A percentile compares a stretch with the other conserved stretches of the same genome.
phyloP scores from a whole-genome alignment of 1,140 invertebrate species.

The Chionoecetes opilio region DNA sequence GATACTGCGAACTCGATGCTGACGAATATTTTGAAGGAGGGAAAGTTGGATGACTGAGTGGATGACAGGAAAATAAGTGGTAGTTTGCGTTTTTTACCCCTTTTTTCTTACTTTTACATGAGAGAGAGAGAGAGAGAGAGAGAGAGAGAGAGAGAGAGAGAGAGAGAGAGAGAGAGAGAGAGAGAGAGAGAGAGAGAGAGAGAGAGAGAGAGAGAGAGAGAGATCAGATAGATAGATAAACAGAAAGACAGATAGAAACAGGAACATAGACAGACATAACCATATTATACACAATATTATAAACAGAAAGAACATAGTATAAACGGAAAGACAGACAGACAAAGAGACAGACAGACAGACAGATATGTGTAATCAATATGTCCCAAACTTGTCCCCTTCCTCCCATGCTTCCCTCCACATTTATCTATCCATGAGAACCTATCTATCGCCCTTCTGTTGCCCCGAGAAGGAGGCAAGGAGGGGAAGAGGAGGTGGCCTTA shows the following conservation, averaged over 20 bases:
- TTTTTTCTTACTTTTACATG: too few relatives aligned
- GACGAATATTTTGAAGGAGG: neutral
- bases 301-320: neutral
- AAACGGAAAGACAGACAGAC: neutral
- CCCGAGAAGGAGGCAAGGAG: neutral
- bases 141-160: too few relatives aligned
- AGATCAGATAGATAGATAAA: neutral
- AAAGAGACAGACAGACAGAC: constrained; percentile 40
- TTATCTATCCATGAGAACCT: neutral
- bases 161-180: constrained; percentile 43
- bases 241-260: neutral
- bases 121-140: too few relatives aligned
- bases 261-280: constrained; percentile 17
- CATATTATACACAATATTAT: too few relatives aligned
- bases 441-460: neutral
- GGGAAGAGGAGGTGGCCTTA: neutral
- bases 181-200: constrained; percentile 54
- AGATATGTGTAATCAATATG: too few relatives aligned
- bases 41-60: too few relatives aligned
- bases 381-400: neutral
- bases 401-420: neutral
- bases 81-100: too few relatives aligned
- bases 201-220: constrained; percentile 47
- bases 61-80: too few relatives aligned
- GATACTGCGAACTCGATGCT: neutral